Evolutionary conservation across 2,797 vertebrate genomes (phyloP), one percentile per base, ranked within the genome.

Genomic region (Hephaestus fuliginosus): DNA sequence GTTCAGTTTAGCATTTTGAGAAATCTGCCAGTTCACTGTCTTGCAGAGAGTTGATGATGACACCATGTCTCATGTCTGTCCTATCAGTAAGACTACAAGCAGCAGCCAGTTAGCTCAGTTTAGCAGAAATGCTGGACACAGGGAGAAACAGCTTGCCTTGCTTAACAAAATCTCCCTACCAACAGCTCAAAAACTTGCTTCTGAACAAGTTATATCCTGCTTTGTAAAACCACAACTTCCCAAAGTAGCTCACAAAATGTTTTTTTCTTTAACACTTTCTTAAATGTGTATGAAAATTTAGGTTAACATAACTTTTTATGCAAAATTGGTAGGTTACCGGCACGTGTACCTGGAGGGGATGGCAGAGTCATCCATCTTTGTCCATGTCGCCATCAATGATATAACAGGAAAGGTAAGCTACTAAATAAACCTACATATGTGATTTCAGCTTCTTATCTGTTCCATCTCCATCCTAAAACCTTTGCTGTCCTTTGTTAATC

Each of bases 291-390:
- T 28, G 1, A 53, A 7, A 49, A 65, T 83, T 39, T 83, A 46
- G 9, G 3, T n/a, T 71, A 46, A 69, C 4, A 3, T 48, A 49
- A 55, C 44, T 61, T 69, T 63, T 25, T 18, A 28, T 80, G 13
- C 2, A 69, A 57, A 30, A 62, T 11, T 30, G 75, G 0, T 33
- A 99, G 98, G 98, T 90, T 99, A 98, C 82, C 96, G 98, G 5
- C 98, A 99, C 0, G 97, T 99, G 81, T 99, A 99, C 93, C 93
- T 99, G 84, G 98, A 99, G 68, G 98, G 97, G n/a, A 97, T 98
- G 94, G 96, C 97, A 53, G 97, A 97, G 76, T 97, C 98, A 0
- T 99, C 98, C 70, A 97, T 99, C 91, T 99, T 99, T 77, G 97
- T 99, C 84, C 98, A 99, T 7, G 94, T 99, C 78, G 92, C 97